Conservation (phyloP, 2,888 invertebrate species). For the Spatulosminthurus flaviceps region DNA sequence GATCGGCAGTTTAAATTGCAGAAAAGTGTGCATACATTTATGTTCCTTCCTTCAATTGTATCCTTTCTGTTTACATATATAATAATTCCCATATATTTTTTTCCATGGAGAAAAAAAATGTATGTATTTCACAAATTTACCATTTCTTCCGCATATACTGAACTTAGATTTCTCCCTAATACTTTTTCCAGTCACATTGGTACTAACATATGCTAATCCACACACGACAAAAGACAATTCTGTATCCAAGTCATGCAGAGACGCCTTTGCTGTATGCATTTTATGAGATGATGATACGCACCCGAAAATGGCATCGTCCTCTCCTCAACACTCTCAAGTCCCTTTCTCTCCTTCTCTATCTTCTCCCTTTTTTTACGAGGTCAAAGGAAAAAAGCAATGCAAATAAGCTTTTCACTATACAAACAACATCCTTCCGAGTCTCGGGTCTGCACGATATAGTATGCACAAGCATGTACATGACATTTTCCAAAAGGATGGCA, state of each 20-base stretch:
- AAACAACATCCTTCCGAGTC: conserved; percentile 5
- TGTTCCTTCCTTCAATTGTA: neutral
- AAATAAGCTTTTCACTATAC: conserved; percentile 13
- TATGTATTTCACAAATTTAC: neutral
- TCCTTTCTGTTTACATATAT: neutral
- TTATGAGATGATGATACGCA: neutral
- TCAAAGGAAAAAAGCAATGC: conserved; percentile 11
- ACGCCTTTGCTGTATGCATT: conserved; percentile 2
- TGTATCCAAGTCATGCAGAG: neutral
- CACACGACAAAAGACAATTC: neutral
- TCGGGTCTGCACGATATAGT: neutral
- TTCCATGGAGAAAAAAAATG: neutral
- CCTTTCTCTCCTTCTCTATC: neutral
- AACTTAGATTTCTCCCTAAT: neutral
- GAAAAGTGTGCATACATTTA: neutral
- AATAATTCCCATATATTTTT: neutral
- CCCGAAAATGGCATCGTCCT: conserved; percentile 9
- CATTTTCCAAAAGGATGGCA: too few species aligned
- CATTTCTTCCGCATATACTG: neutral
- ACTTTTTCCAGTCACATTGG: too few species aligned
- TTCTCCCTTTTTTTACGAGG: neutral
- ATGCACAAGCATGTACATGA: too few species aligned
- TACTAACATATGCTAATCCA: neutral
- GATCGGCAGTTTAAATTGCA: neutral
- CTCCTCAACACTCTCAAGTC: too few species aligned